Evolutionary conservation across 2,797 vertebrate genomes (phyloP).

Genomic region (Syndactyla subalaris): DNA sequence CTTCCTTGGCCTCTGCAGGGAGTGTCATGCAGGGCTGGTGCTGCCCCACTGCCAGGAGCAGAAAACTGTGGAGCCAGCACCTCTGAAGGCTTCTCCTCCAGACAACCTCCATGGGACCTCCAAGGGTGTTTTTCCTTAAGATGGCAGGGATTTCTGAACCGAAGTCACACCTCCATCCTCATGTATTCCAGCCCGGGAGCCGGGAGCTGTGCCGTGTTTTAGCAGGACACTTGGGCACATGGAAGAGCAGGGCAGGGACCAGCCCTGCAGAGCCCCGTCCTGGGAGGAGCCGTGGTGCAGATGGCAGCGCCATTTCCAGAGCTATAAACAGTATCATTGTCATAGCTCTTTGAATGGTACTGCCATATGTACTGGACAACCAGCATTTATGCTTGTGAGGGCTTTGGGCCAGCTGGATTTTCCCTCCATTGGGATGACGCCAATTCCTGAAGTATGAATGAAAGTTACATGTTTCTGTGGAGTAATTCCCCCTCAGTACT

Average conservation of each 20-base stretch:
- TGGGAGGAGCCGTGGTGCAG: conserved; percentile 78
- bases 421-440: neutral
- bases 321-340: conserved; percentile 87
- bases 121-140: neutral
- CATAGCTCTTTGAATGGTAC: conserved; percentile 98
- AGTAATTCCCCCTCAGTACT: neutral
- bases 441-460: conserved; percentile 24
- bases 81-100: neutral
- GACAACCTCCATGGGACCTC: neutral
- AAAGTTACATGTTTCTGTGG: neutral
- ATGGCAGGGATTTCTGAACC: neutral
- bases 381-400: conserved; percentile 57
- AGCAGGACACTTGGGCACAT: neutral
- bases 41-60: neutral
- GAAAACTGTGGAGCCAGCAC: neutral
- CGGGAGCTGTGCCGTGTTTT: neutral
- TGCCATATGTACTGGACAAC: conserved; percentile 85
- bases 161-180: neutral
- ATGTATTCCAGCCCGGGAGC: neutral
- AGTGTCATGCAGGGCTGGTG: fast-evolving
- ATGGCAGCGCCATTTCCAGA: conserved; percentile 94
- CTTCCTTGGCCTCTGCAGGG: neutral
- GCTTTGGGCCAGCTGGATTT: conserved; percentile 49
- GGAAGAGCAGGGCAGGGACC: neutral
- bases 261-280: neutral